Conservation (phyloP, 2,797 vertebrate genomes). For the Mallotus villosus region DNA sequence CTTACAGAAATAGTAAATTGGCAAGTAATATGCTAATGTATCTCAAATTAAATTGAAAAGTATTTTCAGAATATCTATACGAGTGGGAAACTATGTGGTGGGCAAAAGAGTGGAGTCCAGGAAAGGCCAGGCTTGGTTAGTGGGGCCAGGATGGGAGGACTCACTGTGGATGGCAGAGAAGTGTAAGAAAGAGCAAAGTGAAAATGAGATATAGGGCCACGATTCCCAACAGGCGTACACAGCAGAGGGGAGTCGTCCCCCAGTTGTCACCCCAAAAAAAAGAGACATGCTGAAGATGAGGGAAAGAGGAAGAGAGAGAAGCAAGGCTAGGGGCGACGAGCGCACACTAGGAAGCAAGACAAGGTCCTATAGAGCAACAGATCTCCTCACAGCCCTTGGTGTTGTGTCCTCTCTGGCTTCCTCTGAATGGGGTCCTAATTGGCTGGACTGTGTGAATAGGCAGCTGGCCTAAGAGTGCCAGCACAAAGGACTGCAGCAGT, state of each 20-base stretch:
- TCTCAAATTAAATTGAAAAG: too few species aligned
- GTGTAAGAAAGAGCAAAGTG: too few species aligned
- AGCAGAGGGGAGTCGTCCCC: too few species aligned
- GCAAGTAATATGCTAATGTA: too few species aligned
- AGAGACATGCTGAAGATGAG: constrained; percentile 18
- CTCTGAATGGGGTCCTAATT: constrained; percentile 92
- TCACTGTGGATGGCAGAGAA: too few species aligned
- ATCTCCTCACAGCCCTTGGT: constrained; percentile 44
- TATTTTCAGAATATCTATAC: too few species aligned
- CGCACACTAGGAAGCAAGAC: constrained; percentile 29
- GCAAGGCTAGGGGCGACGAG: constrained; percentile 22
- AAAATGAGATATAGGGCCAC: too few species aligned
- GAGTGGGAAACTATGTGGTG: too few species aligned
- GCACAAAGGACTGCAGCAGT: constrained; percentile 65
- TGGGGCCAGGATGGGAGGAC: too few species aligned
- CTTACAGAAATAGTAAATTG: background rate
- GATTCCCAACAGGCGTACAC: too few species aligned
- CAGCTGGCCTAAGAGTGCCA: constrained; percentile 84
- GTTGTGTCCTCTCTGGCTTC: constrained; percentile 65
- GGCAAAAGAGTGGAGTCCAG: too few species aligned
- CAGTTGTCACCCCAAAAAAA: background rate
- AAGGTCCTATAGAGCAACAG: constrained; percentile 31
- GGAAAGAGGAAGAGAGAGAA: constrained; percentile 15
- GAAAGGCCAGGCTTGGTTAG: too few species aligned
- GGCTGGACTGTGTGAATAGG: constrained; percentile 80